Base-by-base conservation (phyloP, 2,113 vertebrate species). In the Corythoichthys haematopterus region DNA sequence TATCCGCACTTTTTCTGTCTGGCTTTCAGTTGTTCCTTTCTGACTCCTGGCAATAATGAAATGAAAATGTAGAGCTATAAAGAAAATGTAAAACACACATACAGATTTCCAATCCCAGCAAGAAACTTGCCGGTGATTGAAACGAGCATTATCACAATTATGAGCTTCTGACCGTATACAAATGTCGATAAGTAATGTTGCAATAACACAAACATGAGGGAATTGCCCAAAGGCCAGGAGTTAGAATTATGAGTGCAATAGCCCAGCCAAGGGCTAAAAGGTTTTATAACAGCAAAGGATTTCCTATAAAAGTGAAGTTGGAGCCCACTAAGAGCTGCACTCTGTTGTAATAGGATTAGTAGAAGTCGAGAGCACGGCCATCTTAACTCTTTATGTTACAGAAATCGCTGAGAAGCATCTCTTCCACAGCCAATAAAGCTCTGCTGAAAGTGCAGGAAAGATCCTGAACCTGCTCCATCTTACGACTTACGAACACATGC, bases 261-360 rank as follows among this genome's bases (percentile, higher is more conserved):
- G 82, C 74, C 81, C 81, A 86, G 88, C 80, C 87, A 89, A 85
- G 88, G 88, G 90, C 88, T 90, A 89, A 91, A 89, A 89, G 79
- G 87, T 84, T 91, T 91, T 86, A 86, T 81, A 86, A 87, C 78
- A 53, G 81, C 85, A 87, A 87, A 86, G 78, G 88, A 90, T 91
- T 89, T 88, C 87, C 84, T 89, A 90, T 87, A 89, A 91, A 90
- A 89, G 83, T 84, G 71, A 86, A 85, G 88, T 87, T 86, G 85
- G 78, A 84, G 74, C 83, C 85, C 79, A 84, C 71, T 87, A 86
- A 90, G 83, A 89, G 87, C 87, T 88, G 85, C 86, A 88, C 86
- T 88, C 87, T 82, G 67, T 28, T 86, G 87, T 90, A 91, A 91
- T 89, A 87, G 88, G 88, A 91, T 91, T 91, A 91, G 82, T 64